Percentiles rank a stretch among this genome's conserved stretches.
Conservation (phyloP, 2,113 vertebrate species). For the Noturus placidus region DNA sequence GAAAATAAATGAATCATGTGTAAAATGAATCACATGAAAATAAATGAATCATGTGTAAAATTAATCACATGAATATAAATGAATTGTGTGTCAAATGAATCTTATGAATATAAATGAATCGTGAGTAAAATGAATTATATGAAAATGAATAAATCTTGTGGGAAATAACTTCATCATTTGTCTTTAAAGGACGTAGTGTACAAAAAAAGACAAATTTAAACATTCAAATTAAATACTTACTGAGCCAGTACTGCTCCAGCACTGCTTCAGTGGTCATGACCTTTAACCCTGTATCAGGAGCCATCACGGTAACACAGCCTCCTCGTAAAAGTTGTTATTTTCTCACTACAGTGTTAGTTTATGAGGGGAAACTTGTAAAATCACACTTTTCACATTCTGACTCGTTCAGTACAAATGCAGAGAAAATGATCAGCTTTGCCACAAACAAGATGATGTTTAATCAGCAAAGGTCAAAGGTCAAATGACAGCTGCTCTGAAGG, state of each 20-base stretch:
- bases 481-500: not conserved
- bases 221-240: not conserved
- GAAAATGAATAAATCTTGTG: not conserved
- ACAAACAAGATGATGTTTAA: not conserved
- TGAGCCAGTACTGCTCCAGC: not conserved
- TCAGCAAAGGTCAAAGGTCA: slow-evolving; percentile 2
- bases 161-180: not conserved
- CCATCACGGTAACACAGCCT: not conserved
- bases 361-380: not conserved
- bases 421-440: not conserved
- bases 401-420: not conserved
- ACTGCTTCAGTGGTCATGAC: not conserved
- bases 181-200: not conserved
- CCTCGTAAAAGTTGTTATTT: not conserved
- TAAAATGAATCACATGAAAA: not conserved
- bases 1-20: not conserved
- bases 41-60: not conserved
- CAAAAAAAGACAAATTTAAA: not conserved
- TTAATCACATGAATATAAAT: not conserved
- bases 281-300: not conserved
- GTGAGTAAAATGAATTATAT: not conserved
- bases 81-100: not conserved
- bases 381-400: not conserved
- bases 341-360: not conserved
- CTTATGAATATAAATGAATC: not conserved